These are phyloP conservation scores for Parthenolecanium corni DNA, from an alignment of 2,888 invertebrate genomes.

Conservation along the genomic window DNA sequence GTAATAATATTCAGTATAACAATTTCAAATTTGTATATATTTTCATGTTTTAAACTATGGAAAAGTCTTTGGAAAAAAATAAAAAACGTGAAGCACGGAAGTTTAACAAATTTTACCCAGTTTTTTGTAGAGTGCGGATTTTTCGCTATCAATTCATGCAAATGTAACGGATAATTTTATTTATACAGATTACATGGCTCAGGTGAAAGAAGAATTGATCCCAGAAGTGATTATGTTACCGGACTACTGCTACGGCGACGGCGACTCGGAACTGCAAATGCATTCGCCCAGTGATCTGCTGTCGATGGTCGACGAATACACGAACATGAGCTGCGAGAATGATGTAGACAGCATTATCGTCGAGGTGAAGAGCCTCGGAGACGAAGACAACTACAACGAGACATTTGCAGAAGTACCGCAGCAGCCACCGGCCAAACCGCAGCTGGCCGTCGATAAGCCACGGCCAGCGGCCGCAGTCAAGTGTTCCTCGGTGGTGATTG, in stretches of 20 bases:
- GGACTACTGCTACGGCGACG: neutral
- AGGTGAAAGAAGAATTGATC: neutral
- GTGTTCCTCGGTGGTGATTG: too few relatives aligned
- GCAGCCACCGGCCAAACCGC: neutral
- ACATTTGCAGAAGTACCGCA: neutral
- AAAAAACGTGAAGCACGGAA: too few relatives aligned
- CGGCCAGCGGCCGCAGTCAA: too few relatives aligned
- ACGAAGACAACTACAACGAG: neutral
- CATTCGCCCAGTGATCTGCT: conserved; percentile 2
- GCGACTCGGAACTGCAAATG: neutral
- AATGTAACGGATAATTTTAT: conserved; percentile 5
- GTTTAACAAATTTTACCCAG: too few relatives aligned
- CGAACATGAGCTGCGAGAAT: neutral
- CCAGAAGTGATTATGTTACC: neutral
- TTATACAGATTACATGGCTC: conserved; percentile 9
- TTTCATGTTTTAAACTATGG: too few relatives aligned
- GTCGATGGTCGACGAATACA: neutral
- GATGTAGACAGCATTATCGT: neutral
- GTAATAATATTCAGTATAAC: too few relatives aligned
- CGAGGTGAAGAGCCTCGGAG: neutral
- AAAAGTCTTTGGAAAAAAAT: too few relatives aligned
- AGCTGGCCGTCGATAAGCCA: neutral
- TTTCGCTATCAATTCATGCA: neutral
- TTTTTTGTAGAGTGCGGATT: neutral
- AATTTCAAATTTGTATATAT: too few relatives aligned